Evolutionary conservation across 2,888 invertebrate species (phyloP), one percentile per base, ranked within the genome.

Genomic region (Caradrina kadenii): DNA sequence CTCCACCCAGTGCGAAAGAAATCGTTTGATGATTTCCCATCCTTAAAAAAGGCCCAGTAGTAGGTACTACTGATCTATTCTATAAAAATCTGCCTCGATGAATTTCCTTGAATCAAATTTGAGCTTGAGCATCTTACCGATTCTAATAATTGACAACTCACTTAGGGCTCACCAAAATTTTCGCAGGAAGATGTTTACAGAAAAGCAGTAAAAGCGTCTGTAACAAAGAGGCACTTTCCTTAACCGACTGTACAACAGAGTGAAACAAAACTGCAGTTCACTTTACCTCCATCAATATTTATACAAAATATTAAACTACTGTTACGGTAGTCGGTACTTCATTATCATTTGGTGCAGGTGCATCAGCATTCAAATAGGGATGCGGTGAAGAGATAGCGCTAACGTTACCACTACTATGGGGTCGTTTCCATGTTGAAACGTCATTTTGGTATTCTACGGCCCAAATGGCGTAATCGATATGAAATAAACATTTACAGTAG

Each of bases 281-380:
- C 42, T 56, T 21, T 42, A 50, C 35, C 26, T 17, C 17, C 49
- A 42, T 63, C 17, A 63, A 54, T 72, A 71, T 72, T 71, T 58
- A 65, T 31, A 67, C 69, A 73, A 76, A 65, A 76, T 79, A 79
- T 79, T 80, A 79, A 81, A 81, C 81, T 83, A 82, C 80, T 79
- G 67, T 83, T 83, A 86, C 82, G 56, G 68, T 63, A 69, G 70
- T 86, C 82, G 59, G 68, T 63, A 69, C 71, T 86, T 79, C 81
- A 83, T 85, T 87, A 86, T 81, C 84, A 80, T 82, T 83, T 74
- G 72, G 61, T 39, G 69, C 86, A 85, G 83, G 79, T 86, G 83
- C 83, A 87, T 84, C 86, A 84, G 78, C 74, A 86, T 87, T 84
- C 81, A 78, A 85, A 86, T 84, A 63, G 73, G 69, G 63, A 58